phyloP scores from a whole-genome alignment of 2,113 vertebrate species.

The Proterorhinus semilunaris region DNA sequence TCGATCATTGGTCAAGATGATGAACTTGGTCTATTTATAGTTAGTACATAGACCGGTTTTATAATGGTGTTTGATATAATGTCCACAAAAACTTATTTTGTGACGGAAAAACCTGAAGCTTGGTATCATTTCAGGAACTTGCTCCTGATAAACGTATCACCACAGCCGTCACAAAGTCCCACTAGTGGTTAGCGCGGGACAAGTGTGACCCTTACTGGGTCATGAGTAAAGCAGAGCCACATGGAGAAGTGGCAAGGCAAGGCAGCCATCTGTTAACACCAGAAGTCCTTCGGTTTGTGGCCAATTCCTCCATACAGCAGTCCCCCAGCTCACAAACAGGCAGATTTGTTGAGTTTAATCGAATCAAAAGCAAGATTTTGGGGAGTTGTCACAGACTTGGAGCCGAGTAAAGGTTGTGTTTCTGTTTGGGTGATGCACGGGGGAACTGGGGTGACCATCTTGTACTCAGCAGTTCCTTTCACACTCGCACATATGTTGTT shows the following conservation, averaged over 20 bases:
- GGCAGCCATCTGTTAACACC: conserved; percentile 71
- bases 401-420: conserved; percentile 52
- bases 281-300: conserved; percentile 63
- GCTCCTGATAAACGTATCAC: conserved; percentile 27
- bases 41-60: too few relatives aligned
- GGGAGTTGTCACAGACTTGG: conserved; percentile 30
- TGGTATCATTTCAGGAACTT: conserved; percentile 29
- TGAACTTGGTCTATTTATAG: too few relatives aligned
- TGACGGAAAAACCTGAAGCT: conserved; percentile 34
- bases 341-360: conserved; percentile 53
- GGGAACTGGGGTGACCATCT: conserved; percentile 36
- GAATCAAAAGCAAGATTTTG: conserved; percentile 49
- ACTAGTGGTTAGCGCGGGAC: conserved; percentile 23
- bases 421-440: conserved; percentile 19
- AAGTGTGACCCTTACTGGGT: conserved; percentile 62
- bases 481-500: conserved; percentile 55
- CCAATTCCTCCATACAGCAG: conserved; percentile 66
- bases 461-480: conserved; percentile 46
- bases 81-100: background rate
- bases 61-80: too few relatives aligned
- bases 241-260: conserved; percentile 64
- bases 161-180: conserved; percentile 18
- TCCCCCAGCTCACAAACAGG: conserved; percentile 47
- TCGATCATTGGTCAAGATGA: too few relatives aligned
- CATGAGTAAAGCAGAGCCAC: conserved; percentile 66